A percentile compares a stretch with the other conserved stretches of the same genome.
These are phyloP conservation scores for Hydrozoanthus tunicans DNA, from an alignment of 64 coral and sea anemone genomes.

Conservation along the genomic window DNA sequence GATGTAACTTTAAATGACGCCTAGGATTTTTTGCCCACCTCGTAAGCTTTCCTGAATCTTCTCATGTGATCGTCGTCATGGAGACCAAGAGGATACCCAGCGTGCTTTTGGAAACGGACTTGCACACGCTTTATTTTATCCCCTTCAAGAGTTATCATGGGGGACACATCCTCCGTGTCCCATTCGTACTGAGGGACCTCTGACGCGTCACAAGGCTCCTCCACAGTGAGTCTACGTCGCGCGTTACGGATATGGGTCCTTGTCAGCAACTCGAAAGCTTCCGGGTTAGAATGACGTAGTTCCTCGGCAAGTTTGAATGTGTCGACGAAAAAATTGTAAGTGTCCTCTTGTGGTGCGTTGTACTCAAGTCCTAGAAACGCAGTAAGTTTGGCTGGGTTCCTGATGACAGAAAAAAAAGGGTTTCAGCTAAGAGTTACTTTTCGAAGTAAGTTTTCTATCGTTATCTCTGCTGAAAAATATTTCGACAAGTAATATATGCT, in stretches of 20 bases:
- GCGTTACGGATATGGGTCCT: background rate
- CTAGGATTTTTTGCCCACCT: background rate
- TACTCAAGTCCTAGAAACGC: constrained; percentile 9
- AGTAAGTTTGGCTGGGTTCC: background rate
- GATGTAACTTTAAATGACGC: too few species aligned
- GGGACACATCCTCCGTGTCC: background rate
- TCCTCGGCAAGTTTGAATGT: constrained; percentile 7
- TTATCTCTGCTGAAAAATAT: too few species aligned
- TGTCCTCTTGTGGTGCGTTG: constrained; percentile 13
- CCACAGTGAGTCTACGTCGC: constrained; percentile 3
- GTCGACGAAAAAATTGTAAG: constrained; percentile 18
- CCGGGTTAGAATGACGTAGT: background rate
- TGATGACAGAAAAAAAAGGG: background rate
- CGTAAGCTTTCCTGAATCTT: background rate
- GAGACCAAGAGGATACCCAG: background rate
- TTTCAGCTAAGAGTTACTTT: too few species aligned
- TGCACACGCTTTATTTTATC: background rate
- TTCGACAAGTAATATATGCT: too few species aligned
- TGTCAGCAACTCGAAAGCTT: constrained; percentile 12
- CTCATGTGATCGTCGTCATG: background rate
- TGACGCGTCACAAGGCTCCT: constrained; percentile 1
- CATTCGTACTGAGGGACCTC: background rate
- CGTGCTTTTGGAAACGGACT: background rate
- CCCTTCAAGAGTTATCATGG: background rate
- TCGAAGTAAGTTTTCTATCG: too few species aligned